Percentiles rank a stretch among this genome's conserved stretches.
Evolutionary conservation across 2,797 vertebrate species (phyloP).

Genomic region (Diplodus puntazzo): DNA sequence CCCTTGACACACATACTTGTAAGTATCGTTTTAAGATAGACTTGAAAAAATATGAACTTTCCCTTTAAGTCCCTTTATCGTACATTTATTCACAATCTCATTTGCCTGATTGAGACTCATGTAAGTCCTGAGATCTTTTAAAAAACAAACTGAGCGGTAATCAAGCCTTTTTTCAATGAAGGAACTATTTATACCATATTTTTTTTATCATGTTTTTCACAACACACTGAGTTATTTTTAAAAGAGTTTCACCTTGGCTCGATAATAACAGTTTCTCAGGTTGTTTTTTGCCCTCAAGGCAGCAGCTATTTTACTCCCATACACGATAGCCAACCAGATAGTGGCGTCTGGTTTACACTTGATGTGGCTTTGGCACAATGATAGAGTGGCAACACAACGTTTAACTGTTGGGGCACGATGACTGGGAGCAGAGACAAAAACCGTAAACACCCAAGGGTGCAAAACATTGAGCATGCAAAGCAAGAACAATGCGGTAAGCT

Average conservation of each 20-base stretch:
- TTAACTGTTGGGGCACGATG: constrained; percentile 28
- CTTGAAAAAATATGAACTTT: not conserved
- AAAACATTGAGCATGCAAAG: constrained; percentile 27
- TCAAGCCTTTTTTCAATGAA: not conserved
- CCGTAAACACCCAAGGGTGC: constrained; percentile 30
- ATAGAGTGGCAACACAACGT: constrained; percentile 5
- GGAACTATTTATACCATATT: not conserved
- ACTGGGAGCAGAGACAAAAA: constrained; percentile 19
- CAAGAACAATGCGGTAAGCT: constrained; percentile 14
- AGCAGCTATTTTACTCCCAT: constrained; percentile 12
- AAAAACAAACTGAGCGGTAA: not conserved
- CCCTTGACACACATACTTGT: not conserved
- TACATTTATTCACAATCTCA: not conserved
- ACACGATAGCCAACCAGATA: constrained; percentile 5
- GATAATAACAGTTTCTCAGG: not conserved
- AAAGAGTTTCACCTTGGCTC: not conserved
- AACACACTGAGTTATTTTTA: not conserved
- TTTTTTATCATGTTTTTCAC: not conserved
- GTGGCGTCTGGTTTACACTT: constrained; percentile 13
- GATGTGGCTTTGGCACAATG: constrained; percentile 50
- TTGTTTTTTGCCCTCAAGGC: constrained; percentile 6
- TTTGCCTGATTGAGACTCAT: not conserved
- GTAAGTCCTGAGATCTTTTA: too few relatives aligned
- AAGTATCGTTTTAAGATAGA: not conserved
- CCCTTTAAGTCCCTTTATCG: not conserved